Conservation (phyloP, 2,888 invertebrate genomes). For the Acrobeloides nanus region DNA sequence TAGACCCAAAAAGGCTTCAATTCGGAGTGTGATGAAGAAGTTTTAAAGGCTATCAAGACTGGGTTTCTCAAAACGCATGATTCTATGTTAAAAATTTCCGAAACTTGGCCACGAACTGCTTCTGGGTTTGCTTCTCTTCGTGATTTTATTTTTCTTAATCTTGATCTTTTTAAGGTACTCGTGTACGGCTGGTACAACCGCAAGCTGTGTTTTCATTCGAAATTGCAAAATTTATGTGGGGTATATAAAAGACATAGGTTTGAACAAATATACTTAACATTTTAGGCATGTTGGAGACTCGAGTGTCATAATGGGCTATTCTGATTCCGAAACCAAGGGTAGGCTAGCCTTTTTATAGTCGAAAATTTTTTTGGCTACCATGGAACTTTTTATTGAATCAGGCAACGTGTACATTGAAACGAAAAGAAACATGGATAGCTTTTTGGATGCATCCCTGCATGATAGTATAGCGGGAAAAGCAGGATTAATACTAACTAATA, state of each 20-base stretch:
- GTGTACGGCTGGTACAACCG: conserved; percentile 94
- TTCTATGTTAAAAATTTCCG: conserved; percentile 91
- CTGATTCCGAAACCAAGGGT: too few relatives aligned
- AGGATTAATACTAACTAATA: too few relatives aligned
- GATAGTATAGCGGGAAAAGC: too few relatives aligned
- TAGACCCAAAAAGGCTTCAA: conserved; percentile 65
- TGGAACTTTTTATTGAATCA: too few relatives aligned
- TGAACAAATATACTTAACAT: too few relatives aligned
- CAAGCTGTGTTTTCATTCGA: conserved; percentile 86
- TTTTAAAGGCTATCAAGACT: conserved; percentile 82
- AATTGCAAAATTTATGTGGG: conserved; percentile 85
- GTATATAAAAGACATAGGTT: conserved; percentile 98
- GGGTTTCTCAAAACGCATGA: conserved; percentile 91
- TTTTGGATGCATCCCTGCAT: too few relatives aligned
- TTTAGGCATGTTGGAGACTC: too few relatives aligned
- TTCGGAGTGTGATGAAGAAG: conserved; percentile 85
- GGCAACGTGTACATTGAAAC: too few relatives aligned
- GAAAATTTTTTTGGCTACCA: too few relatives aligned
- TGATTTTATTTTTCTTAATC: neutral
- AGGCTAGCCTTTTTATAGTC: too few relatives aligned
- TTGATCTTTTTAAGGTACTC: neutral
- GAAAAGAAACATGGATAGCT: too few relatives aligned
- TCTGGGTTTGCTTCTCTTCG: conserved; percentile 68
- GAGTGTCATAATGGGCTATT: too few relatives aligned
- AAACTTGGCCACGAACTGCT: conserved; percentile 85